These are phyloP conservation scores for Druon quercuslanigerum DNA, from an alignment of 1,140 invertebrate species.

Conservation along the genomic window DNA sequence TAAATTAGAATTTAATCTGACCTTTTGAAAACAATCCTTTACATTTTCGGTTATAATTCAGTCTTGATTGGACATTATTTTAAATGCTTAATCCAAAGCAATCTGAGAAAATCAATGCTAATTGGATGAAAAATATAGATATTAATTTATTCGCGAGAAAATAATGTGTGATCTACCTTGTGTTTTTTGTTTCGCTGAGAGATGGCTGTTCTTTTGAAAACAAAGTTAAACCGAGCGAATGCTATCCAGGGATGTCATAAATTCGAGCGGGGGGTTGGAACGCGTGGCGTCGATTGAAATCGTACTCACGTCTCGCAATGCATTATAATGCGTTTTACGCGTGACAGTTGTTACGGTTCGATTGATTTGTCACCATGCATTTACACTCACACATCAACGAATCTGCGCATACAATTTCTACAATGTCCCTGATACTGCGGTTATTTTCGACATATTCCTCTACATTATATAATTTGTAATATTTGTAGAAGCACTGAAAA, in stretches of 20 bases:
- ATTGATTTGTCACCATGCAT: constrained; percentile 53
- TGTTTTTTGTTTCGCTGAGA: background rate
- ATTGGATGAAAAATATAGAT: background rate
- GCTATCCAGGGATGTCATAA: constrained; percentile 50
- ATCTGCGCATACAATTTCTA: background rate
- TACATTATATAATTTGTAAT: too few species aligned
- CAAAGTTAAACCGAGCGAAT: constrained; percentile 48
- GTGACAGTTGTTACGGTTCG: constrained; percentile 57
- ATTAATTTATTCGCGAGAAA: background rate
- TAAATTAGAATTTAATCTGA: too few species aligned
- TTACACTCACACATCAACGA: background rate
- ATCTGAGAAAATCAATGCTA: too few species aligned
- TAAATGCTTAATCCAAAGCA: too few species aligned
- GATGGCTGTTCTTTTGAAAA: constrained; percentile 40
- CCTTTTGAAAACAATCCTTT: too few species aligned
- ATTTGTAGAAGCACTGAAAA: too few species aligned
- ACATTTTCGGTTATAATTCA: too few species aligned
- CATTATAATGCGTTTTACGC: constrained; percentile 58
- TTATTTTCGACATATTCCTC: background rate
- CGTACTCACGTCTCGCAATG: constrained; percentile 51
- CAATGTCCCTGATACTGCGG: background rate
- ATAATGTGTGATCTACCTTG: background rate
- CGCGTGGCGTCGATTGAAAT: constrained; percentile 52
- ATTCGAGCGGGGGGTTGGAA: constrained; percentile 40
- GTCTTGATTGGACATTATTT: too few species aligned